phyloP scores from a whole-genome alignment of 2,113 vertebrate genomes.

The Notothenia rossii region DNA sequence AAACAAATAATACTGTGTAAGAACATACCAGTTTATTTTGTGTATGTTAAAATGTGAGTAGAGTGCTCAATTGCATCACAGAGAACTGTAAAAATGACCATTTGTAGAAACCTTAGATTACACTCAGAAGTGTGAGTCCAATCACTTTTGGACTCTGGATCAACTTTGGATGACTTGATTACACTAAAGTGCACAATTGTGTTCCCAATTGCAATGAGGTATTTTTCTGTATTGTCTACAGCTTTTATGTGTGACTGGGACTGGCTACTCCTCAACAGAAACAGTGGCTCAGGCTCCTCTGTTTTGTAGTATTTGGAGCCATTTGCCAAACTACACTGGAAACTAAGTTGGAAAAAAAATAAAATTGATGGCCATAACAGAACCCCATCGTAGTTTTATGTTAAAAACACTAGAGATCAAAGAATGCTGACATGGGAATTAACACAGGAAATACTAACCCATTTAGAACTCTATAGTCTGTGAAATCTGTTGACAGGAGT shows the following conservation, averaged over 20 bases:
- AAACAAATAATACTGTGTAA: not conserved
- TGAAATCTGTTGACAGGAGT: constrained; percentile 32
- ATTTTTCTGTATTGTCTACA: not conserved
- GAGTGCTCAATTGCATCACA: not conserved
- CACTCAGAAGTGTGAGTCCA: not conserved
- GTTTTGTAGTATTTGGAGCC: not conserved
- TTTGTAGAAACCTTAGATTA: not conserved
- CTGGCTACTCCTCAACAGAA: constrained; percentile 19
- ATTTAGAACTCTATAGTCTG: no score
- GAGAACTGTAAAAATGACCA: not conserved
- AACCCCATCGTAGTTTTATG: constrained; percentile 9
- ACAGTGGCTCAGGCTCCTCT: constrained; percentile 15
- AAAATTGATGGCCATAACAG: constrained; percentile 16
- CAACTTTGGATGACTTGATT: no score
- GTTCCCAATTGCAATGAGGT: not conserved
- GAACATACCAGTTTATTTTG: not conserved
- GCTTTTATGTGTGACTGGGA: constrained; percentile 4
- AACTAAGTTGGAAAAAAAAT: constrained; percentile 26
- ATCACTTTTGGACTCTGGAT: not conserved
- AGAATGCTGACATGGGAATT: constrained; percentile 20
- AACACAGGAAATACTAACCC: not conserved
- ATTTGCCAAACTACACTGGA: constrained; percentile 43
- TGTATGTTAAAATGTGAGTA: not conserved
- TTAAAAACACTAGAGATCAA: not conserved
- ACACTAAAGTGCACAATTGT: not conserved